These are phyloP conservation scores for Eupelmus urozonus DNA, from an alignment of 2,888 invertebrate species.

Conservation along the genomic window DNA sequence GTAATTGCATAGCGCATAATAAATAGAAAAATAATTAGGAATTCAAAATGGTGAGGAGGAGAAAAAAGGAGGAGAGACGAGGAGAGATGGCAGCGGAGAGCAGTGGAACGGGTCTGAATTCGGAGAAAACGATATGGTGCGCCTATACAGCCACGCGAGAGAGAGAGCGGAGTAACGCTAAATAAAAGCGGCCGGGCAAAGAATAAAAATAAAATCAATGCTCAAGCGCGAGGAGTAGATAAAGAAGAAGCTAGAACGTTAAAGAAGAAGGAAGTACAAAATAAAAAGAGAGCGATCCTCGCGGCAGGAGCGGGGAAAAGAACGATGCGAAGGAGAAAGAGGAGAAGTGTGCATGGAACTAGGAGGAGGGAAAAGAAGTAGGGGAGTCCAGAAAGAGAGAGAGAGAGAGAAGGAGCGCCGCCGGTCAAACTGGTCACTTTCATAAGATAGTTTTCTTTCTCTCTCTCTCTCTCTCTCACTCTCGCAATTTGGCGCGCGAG, in stretches of 20 bases:
- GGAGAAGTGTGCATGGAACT: slow-evolving; percentile 10
- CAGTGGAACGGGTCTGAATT: slow-evolving; percentile 48
- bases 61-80: slow-evolving; percentile 3
- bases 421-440: slow-evolving; percentile 61
- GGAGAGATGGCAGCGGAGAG: slow-evolving; percentile 3
- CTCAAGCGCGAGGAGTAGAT: slow-evolving; percentile 39
- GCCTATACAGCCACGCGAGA: slow-evolving; percentile 26
- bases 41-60: slow-evolving; percentile 31
- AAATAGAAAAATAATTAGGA: slow-evolving; percentile 60
- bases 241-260: slow-evolving; percentile 46
- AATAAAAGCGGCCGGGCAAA: slow-evolving; percentile 51
- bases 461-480: slow-evolving; percentile 37
- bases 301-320: slow-evolving; percentile 17
- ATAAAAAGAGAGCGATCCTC: slow-evolving; percentile 47
- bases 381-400: slow-evolving; percentile 30
- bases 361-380: slow-evolving; percentile 1
- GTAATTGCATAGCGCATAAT: slow-evolving; percentile 58
- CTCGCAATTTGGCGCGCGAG: slow-evolving; percentile 55
- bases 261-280: slow-evolving; percentile 44
- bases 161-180: slow-evolving; percentile 48
- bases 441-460: slow-evolving; percentile 46
- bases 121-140: slow-evolving; percentile 57
- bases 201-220: slow-evolving; percentile 50
- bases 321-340: slow-evolving; percentile 6
- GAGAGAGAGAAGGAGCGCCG: slow-evolving; percentile 47